Percentiles rank a stretch among this genome's conserved stretches.
Conservation (phyloP, 2,888 invertebrate genomes). For the Dryococelus australis region DNA sequence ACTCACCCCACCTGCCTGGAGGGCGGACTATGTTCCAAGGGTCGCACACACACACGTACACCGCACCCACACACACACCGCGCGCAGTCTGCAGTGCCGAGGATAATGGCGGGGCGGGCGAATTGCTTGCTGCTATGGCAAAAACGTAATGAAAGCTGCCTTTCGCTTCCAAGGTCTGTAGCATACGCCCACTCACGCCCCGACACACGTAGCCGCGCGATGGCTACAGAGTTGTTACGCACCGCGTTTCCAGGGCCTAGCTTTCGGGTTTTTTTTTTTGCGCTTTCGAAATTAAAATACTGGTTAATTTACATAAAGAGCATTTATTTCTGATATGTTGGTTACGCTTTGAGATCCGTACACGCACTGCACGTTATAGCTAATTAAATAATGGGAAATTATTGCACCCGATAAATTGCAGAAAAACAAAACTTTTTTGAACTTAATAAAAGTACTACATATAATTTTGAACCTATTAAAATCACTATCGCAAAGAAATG, state of each 20-base stretch:
- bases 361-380: not conserved
- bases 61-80: no score
- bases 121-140: constrained; percentile 10
- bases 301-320: not conserved
- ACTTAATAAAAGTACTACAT: no score
- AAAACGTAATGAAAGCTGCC: constrained; percentile 7
- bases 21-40: constrained; percentile 1
- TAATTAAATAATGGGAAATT: not conserved
- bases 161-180: not conserved
- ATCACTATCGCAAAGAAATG: no score
- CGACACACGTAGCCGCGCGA: not conserved
- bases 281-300: constrained; percentile 7
- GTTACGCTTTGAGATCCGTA: not conserved
- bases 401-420: no score
- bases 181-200: not conserved
- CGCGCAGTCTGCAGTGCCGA: not conserved
- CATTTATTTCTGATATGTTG: not conserved
- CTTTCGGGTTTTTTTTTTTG: no score
- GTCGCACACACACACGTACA: not conserved
- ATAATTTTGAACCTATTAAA: no score
- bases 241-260: not conserved
- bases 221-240: not conserved
- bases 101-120: not conserved
- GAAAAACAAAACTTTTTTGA: no score
- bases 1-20: not conserved